Evolutionary conservation across 2,888 invertebrate species (phyloP), one percentile per base, ranked within the genome.

Genomic region (Isotomurus palustris): DNA sequence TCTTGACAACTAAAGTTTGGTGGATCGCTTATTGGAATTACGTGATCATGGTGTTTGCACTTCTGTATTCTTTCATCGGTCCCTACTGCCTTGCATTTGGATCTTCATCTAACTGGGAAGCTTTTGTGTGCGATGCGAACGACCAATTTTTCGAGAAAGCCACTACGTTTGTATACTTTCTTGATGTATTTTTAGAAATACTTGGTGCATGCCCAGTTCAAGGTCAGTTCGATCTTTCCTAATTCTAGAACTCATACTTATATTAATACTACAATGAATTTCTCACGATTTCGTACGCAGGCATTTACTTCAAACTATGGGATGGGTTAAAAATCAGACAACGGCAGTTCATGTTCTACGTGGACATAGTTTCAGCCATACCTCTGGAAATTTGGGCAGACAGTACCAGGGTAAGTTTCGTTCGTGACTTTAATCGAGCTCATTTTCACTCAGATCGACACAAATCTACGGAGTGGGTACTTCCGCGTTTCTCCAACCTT

Each of bases 81-180:
- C 66, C 66, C 2, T 66, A 66, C 29, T 64, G 66, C 43, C 45
- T 50, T 17, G 51, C 58, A 1, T 66, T 62, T 36, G 54, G 45
- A 25, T 21, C 40, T 17, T 54, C 57, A 2, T 61, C 61, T 10
- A 28, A 61, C 38, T 40, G 57, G 21, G 58, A 62, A 27, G 19
- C 24, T 21, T 53, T 53, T 36, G 38, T 62, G 2, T 57, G 53
- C 32, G 22, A 38, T n/a, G 44, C 51, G 3, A 53, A 49, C 1
- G n/a, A n/a, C 2, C 19, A 40, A 1, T 2, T 58, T 5, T 47
- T 44, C 19, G 52, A 52, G 28, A 19, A 52, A 10, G 43, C 40
- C 10, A 19, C 47, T 8, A 12, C 51, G 0, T 45, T 59, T 29
- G 28, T 62, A 6, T 57, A 59, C 47, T 44, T 59, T 1, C 10